Conservation (phyloP, 2,888 invertebrate species). For the Epirrhoe tristata region DNA sequence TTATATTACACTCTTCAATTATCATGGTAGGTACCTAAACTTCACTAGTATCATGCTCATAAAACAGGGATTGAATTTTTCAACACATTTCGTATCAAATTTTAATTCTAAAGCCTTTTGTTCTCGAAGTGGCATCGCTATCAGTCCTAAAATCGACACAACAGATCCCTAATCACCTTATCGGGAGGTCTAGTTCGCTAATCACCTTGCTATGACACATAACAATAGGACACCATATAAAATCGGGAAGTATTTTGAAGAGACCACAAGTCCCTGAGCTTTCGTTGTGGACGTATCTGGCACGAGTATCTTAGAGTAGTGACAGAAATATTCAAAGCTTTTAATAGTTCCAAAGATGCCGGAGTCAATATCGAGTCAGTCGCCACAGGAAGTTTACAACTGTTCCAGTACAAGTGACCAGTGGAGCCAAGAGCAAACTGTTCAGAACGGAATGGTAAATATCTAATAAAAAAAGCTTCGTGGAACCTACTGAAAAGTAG, state of each 20-base stretch:
- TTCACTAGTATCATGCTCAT: no score
- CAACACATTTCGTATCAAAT: no score
- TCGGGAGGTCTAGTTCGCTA: constrained; percentile 51
- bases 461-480: not conserved
- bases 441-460: constrained; percentile 53
- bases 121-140: not conserved
- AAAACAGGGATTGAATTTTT: no score
- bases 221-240: constrained; percentile 58
- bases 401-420: constrained; percentile 47
- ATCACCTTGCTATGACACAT: constrained; percentile 45
- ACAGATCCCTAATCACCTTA: constrained; percentile 49
- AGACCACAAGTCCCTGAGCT: constrained; percentile 53
- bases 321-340: not conserved
- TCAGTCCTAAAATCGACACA: constrained; percentile 33
- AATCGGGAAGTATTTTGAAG: constrained; percentile 50
- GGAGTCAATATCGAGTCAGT: constrained; percentile 39
- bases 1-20: no score
- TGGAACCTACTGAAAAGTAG: not conserved
- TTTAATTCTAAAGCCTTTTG: not conserved
- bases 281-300: constrained; percentile 52
- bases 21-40: no score
- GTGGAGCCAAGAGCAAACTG: constrained; percentile 48
- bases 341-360: constrained; percentile 34
- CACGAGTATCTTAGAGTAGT: not conserved
- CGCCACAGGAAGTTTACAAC: constrained; percentile 35